Base-by-base conservation (phyloP, 2,888 invertebrate species). In the Carpatolechia fugitivella region DNA sequence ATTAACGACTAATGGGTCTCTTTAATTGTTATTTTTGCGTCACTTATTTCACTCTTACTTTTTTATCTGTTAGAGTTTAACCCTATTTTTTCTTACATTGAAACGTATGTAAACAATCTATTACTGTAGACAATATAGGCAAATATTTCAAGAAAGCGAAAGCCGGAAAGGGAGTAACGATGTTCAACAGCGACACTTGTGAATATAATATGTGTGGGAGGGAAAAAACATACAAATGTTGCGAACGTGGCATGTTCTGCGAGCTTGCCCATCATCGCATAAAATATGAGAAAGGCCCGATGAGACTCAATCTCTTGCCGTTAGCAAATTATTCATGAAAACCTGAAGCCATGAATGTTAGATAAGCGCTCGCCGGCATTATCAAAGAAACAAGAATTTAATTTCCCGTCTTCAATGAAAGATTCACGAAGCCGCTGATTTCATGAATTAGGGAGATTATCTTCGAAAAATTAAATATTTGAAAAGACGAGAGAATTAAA, bases 321-420 rank as follows among this genome's bases (percentile, higher is more conserved):
- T 29, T 57, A 54, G 59, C 60, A 63, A 69, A 72, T 80, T 82
- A 81, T 83, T 82, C 79, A 80, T 78, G 74, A 72, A 78, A 77
- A 73, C 67, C 72, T 67, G 70, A 65, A 70, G 68, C 70, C 72
- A 77, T 80, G 78, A 74, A 82, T 80, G 80, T 81, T 78, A 80
- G 72, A 81, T 82, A 76, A 80, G 74, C 70, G 56, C 59, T 52
- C 58, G 56, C 61, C 61, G 70, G 69, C 76, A 74, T 3, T 48
- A 48, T 33, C 11, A 33, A 31, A 48, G 31, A 29, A 13, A 11
- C 33, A 10, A 30, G 16, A 30, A 44, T 24, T 29, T 29, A 13
- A 44, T 24, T 44, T 44, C 18, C 10, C 40, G 18, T 16, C 16
- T 40, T 18, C 16, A 16, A 10, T 40, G 7, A 8, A 2, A 16